Conservation (phyloP, 2,113 vertebrate species). For the cattle (Bos taurus) region DNA sequence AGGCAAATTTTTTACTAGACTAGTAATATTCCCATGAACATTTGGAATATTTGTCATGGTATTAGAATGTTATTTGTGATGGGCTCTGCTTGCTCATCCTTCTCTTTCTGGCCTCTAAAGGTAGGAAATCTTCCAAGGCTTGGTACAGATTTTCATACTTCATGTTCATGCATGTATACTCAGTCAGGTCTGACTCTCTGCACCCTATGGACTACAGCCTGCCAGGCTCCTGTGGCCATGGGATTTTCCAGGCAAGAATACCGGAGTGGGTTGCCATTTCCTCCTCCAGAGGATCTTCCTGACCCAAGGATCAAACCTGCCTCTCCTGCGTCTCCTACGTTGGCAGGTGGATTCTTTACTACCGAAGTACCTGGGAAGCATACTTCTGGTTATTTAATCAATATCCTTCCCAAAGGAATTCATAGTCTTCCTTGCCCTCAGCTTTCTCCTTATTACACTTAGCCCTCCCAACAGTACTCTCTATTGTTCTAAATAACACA, state of each 20-base stretch:
- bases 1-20: neutral
- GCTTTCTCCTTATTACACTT: neutral
- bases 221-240: neutral
- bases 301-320: neutral
- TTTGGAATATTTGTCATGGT: neutral
- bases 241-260: neutral
- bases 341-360: neutral
- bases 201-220: neutral
- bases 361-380: neutral
- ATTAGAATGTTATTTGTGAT: neutral
- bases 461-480: rapidly evolving
- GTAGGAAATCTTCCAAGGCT: neutral
- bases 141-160: neutral
- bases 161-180: neutral
- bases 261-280: neutral
- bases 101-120: neutral
- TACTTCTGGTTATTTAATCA: neutral
- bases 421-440: neutral
- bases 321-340: neutral
- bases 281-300: neutral
- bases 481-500: neutral
- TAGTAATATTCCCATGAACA: neutral
- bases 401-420: neutral
- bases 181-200: neutral
- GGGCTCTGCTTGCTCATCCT: neutral